Evolutionary conservation across 2,888 invertebrate species (phyloP).

Genomic region (Apodemia zela): DNA sequence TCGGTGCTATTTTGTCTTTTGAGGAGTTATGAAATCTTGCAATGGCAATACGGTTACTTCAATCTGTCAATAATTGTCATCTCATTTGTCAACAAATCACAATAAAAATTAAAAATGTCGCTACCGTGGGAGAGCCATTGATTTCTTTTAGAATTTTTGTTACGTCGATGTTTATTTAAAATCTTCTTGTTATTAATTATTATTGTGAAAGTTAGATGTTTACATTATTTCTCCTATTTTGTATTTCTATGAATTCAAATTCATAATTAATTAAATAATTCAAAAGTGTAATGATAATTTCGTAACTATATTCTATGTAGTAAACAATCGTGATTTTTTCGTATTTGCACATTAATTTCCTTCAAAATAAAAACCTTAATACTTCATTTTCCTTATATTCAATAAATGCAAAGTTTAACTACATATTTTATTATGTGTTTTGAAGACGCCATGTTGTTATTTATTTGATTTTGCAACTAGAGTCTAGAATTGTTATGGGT

Average conservation of each 20-base stretch:
- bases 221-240: not conserved
- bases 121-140: conserved; percentile 53
- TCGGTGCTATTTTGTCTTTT: too few relatives aligned
- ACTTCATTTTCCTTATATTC: not conserved
- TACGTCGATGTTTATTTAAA: conserved; percentile 19
- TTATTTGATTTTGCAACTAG: conserved; percentile 59
- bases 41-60: not conserved
- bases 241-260: not conserved
- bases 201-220: conserved; percentile 4
- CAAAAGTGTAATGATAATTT: not conserved
- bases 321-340: conserved; percentile 6
- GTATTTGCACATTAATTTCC: not conserved
- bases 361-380: not conserved
- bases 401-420: conserved; percentile 24
- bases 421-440: conserved; percentile 34
- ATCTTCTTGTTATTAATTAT: conserved; percentile 40
- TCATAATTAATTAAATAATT: not conserved
- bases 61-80: conserved; percentile 23
- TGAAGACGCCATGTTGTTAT: conserved; percentile 75
- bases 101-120: conserved; percentile 40
- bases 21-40: not conserved
- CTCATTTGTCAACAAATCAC: conserved; percentile 23
- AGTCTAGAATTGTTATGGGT: conserved; percentile 64
- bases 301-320: not conserved
- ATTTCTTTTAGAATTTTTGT: conserved; percentile 57